phyloP scores from a whole-genome alignment of 2,113 vertebrate genomes.

The Otocyon megalotis region DNA sequence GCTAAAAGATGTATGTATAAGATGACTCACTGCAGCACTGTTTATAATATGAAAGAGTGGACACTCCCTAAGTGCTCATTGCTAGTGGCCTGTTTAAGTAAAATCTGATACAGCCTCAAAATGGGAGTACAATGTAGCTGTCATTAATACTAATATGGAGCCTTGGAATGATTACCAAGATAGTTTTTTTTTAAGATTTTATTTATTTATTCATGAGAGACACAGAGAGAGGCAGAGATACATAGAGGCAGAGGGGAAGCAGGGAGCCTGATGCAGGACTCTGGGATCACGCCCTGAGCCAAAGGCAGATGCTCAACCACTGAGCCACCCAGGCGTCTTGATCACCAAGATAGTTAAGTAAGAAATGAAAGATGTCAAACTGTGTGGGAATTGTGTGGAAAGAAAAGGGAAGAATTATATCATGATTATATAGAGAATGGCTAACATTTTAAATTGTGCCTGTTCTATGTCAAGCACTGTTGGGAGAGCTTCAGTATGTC shows the following conservation, averaged over 20 bases:
- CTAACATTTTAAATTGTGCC: constrained; percentile 52
- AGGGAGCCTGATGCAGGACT: too few relatives aligned
- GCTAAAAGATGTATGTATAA: constrained; percentile 33
- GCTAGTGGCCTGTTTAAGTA: constrained; percentile 1
- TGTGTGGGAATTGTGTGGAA: constrained; percentile 8
- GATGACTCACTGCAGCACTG: background rate
- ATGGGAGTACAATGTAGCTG: background rate
- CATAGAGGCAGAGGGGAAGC: too few relatives aligned
- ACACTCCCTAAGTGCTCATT: background rate
- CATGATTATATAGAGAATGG: constrained; percentile 6
- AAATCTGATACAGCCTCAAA: constrained; percentile 38
- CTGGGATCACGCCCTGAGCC: too few relatives aligned
- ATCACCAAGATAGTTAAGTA: background rate
- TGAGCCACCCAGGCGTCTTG: too few relatives aligned
- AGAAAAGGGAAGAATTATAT: constrained; percentile 29
- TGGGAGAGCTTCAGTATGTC: constrained; percentile 15
- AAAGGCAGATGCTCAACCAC: too few relatives aligned
- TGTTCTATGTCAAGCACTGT: constrained; percentile 27
- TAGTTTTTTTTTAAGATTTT: background rate
- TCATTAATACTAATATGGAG: constrained; percentile 26
- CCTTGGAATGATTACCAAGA: background rate
- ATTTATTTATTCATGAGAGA: too few relatives aligned
- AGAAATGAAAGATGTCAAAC: constrained; percentile 31
- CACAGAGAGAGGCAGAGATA: too few relatives aligned
- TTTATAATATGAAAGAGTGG: constrained; percentile 29